phyloP scores from a whole-genome alignment of 92 coral and sea anemone genomes.

The Bergia sp. region DNA sequence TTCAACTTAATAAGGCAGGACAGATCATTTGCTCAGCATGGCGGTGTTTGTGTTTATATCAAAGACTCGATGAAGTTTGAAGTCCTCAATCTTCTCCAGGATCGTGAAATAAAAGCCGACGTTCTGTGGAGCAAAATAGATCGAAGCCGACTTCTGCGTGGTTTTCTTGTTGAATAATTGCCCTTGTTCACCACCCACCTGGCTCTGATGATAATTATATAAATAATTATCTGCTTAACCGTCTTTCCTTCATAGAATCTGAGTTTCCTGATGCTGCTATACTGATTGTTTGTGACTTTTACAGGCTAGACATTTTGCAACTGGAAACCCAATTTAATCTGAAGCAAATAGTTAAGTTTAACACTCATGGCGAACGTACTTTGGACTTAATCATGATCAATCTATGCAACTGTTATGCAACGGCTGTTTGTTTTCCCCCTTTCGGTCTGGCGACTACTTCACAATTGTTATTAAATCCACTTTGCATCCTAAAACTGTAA shows the following conservation, averaged over 20 bases:
- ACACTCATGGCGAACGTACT: no score
- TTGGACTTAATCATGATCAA: no score
- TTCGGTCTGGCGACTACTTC: no score
- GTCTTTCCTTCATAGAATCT: slow-evolving; percentile 7
- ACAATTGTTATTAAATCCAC: no score
- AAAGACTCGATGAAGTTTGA: slow-evolving; percentile 38
- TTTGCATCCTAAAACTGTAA: no score
- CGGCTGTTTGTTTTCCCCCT: no score
- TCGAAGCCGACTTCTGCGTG: slow-evolving; percentile 17
- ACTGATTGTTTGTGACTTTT: no score
- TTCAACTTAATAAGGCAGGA: slow-evolving; percentile 35
- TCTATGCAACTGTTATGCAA: no score
- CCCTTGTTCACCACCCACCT: slow-evolving; percentile 5
- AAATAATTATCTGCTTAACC: slow-evolving; percentile 4
- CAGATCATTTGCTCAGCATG: slow-evolving; percentile 43
- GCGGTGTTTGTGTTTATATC: slow-evolving; percentile 39
- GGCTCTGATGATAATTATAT: slow-evolving; percentile 12
- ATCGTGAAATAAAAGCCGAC: slow-evolving; percentile 30
- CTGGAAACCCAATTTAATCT: no score
- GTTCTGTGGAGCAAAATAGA: slow-evolving; percentile 11
- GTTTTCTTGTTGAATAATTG: slow-evolving; percentile 11
- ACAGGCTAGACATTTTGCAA: no score
- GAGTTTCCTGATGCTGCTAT: background rate
- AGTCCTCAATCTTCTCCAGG: slow-evolving; percentile 40
- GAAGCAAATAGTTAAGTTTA: no score